Evolutionary conservation across 2,113 vertebrate species (phyloP), one percentile per base, ranked within the genome.

Genomic region (Panthera tigris): DNA sequence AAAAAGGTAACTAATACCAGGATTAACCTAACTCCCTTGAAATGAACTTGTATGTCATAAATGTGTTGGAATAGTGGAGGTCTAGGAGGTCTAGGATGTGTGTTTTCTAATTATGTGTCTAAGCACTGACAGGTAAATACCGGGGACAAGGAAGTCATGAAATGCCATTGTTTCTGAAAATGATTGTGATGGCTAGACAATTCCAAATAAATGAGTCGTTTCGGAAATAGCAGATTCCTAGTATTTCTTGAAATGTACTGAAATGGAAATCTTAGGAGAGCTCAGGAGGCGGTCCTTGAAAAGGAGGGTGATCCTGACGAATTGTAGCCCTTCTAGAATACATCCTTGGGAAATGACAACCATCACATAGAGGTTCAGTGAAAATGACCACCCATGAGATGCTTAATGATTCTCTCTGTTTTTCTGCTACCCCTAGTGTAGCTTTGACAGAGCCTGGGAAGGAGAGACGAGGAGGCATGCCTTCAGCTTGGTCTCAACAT

Each of bases 361-460:
- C 66, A 68, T n/a, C 63, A 61, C 14, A 1, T 50, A 97, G 91
- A 89, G 16, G 89, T 68, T 13, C n/a, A 65, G 19, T 79, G 23
- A 86, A 84, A 93, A 52, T 94, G 52, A 52, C 80, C 97, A 96
- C 98, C 94, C 98, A 97, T 87, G 95, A 98, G 98, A 99, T 99
- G 99, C 99, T 99, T 99, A 99, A 99, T 98, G 98, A 98, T 99
- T 99, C 98, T 99, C 98, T 99, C 98, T 99, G 99, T 99, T 99
- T 99, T 99, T 99, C 99, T 99, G 98, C 99, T 99, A 99, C 99
- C 99, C 99, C 99, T 99, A 99, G 99, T 99, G 99, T 99, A 99
- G 99, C 99, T 99, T 99, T 99, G 98, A 99, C 99, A 99, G 99
- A 99, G 99, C 99, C 99, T 99, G 99, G 99, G 99, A 99, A 99